Evolutionary conservation across 2,888 invertebrate genomes (phyloP).

Genomic region (Epiblema foenella): DNA sequence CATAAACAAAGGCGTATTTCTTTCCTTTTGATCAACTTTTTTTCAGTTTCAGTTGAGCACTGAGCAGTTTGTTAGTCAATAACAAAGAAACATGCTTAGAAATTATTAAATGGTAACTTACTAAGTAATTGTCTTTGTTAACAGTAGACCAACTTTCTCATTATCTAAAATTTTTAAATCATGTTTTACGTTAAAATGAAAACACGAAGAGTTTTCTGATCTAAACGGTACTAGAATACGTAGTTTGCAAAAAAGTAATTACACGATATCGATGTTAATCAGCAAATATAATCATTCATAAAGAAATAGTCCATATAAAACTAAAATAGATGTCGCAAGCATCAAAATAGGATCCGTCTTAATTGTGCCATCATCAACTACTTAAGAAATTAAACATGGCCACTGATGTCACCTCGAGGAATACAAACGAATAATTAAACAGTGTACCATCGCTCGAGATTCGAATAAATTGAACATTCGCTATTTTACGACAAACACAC

Average conservation of each 20-base stretch:
- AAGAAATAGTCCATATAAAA: constrained; percentile 4
- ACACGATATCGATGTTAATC: not conserved
- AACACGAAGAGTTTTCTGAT: too few relatives aligned
- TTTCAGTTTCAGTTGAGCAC: not conserved
- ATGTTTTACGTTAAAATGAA: too few relatives aligned
- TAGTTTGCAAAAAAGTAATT: too few relatives aligned
- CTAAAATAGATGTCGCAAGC: not conserved
- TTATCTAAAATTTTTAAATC: too few relatives aligned
- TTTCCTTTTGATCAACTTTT: not conserved
- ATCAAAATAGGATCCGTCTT: constrained; percentile 40
- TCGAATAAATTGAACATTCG: constrained; percentile 64
- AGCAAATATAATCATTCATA: not conserved
- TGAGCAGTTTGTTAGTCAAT: not conserved
- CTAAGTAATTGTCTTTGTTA: not conserved
- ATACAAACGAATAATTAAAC: constrained; percentile 28
- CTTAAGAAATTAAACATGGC: constrained; percentile 24
- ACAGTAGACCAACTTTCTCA: not conserved
- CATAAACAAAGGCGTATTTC: too few relatives aligned
- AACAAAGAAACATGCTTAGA: not conserved
- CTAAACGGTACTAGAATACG: not conserved
- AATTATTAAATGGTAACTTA: not conserved
- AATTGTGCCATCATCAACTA: constrained; percentile 57
- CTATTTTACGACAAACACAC: constrained; percentile 81
- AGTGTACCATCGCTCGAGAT: constrained; percentile 29
- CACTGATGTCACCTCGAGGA: constrained; percentile 33